Evolutionary conservation across 2,797 vertebrate species (phyloP), one percentile per base, ranked within the genome.

Genomic region (Delichon dasypus): DNA sequence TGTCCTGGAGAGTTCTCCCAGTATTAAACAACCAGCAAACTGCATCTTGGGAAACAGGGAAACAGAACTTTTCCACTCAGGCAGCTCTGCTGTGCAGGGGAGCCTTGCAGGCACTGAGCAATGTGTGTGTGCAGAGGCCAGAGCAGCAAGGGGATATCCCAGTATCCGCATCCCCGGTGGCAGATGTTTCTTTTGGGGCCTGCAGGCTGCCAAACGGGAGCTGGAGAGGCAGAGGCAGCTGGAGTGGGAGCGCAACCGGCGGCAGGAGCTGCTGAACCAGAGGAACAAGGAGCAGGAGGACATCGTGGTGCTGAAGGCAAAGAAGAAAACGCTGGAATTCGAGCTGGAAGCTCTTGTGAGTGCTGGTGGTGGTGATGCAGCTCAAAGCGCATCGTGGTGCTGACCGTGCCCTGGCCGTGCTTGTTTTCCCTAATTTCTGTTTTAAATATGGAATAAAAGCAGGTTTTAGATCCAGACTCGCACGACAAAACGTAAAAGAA

Each of bases 321-420:
- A 99, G 97, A 99, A 99, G 97, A 99, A 99, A 97, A 99, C 99
- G 5, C 97, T 99, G 85, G 99, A 99, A 97, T 99, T 99, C 79
- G 99, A 99, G 92, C 97, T 99, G 94, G 99, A 99, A 95, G 99
- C 99, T 68, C 97, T 99, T 89, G 99, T 99, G 94, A 98, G 98
- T 95, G 70, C 3, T 92, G 2, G 0, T 5, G 70, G 3, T 91
- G 2, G 0, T 6, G 5, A 13, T 88, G 58, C 60, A 76, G 32
- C 47, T 83, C 68, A 57, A 8, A 15, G 29, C 29, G 48, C 64
- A 48, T 34, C 2, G 3, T 32, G 42, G 3, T 38, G 62, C 10
- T 32, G 42, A 1, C 23, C 11, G 18, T 72, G 42, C 47, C 73
- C 10, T 13, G 36, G 6, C 44, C 2, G 1, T 58, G 67, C n/a